Evolutionary conservation across 2,888 invertebrate genomes (phyloP).

Genomic region (Noctua comes): DNA sequence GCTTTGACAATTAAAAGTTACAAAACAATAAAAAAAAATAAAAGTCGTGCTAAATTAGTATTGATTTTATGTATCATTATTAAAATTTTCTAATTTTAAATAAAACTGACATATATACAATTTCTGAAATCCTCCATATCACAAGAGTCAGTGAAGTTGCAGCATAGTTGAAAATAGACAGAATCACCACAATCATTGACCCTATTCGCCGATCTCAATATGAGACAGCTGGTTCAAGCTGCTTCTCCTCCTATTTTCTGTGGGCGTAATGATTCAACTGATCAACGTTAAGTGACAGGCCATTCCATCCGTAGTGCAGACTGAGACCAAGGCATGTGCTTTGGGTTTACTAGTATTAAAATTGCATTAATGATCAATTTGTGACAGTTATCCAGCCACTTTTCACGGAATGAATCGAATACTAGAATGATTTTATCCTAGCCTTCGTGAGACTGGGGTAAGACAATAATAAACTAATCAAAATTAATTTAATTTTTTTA

Average conservation of each 20-base stretch:
- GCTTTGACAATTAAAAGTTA: too few species aligned
- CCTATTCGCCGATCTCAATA: background rate
- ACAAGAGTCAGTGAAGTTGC: too few species aligned
- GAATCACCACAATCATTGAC: slow-evolving; percentile 8
- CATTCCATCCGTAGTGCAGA: too few species aligned
- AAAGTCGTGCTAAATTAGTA: too few species aligned
- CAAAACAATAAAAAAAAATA: too few species aligned
- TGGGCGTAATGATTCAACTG: slow-evolving; percentile 8
- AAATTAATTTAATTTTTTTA: too few species aligned
- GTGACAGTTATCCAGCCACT: slow-evolving; percentile 22
- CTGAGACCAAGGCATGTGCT: background rate
- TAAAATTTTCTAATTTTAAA: too few species aligned
- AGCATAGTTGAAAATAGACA: background rate
- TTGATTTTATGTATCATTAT: background rate
- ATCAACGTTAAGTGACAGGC: background rate
- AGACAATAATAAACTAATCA: background rate
- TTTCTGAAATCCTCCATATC: background rate
- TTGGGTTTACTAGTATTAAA: slow-evolving; percentile 13
- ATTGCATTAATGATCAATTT: slow-evolving; percentile 21
- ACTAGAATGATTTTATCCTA: background rate
- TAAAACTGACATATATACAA: background rate
- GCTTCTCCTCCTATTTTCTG: background rate
- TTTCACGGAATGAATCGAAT: background rate
- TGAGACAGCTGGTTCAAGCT: slow-evolving; percentile 9
- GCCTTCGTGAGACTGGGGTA: background rate